Evolutionary conservation across 2,113 vertebrate species (phyloP), one percentile per base, ranked within the genome.

Genomic region (Caloenas nicobarica): DNA sequence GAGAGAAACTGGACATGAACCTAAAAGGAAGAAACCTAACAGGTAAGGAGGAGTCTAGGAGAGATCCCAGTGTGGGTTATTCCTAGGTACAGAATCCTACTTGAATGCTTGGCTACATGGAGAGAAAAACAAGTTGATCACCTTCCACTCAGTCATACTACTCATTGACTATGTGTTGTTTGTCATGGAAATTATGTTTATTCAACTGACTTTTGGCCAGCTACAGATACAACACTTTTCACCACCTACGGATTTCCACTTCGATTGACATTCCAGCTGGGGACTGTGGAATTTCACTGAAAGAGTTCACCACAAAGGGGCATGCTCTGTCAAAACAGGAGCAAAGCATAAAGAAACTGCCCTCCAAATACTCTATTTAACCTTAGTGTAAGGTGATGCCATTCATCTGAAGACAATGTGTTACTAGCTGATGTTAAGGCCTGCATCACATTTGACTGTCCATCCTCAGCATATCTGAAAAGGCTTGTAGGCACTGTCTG

Each of bases 141-240:
- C 58, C 71, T 91, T 82, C 40, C 50, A 50, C 40, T 50, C 48
- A 76, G 48, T 28, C 53, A 79, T 48, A 26, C 50, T 73, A 31
- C 48, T 80, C 70, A 92, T 51, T 92, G 88, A 76, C 72, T 61
- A 34, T 6, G 34, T 72, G 23, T 79, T 91, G 48, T 82, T 96
- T 95, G 77, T 72, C 50, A 61, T 34, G 61, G 81, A 93, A 95
- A 81, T 88, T 68, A 57, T 60, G 82, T 93, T 94, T 90, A 91
- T 93, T 87, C 73, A 95, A 65, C 78, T 91, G 77, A 91, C 65
- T 92, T 89, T 54, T 70, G 42, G 70, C 64, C 70, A 78, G 2
- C 68, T 78, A 86, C 50, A 92, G 34, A 62, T 78, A 60, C 24
- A 91, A 42, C n/a, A 54, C 81, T 87, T 95, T 81, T 93, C 90